Base-by-base conservation (phyloP, 2,797 vertebrate species). In the Hydrocynus forskahlii region DNA sequence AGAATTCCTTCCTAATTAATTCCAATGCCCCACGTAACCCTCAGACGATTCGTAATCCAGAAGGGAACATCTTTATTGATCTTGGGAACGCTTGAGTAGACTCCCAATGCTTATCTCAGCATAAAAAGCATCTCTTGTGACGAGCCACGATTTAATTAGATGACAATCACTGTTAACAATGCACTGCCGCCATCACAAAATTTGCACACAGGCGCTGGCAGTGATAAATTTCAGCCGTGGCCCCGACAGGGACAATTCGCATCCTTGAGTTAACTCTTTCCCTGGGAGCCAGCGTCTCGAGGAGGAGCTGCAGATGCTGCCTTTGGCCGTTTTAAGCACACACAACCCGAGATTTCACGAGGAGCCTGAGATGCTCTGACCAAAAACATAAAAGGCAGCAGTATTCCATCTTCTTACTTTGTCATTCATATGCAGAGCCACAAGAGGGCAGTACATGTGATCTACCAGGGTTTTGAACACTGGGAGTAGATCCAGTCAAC, bases 161-260 rank as follows among this genome's bases (percentile, higher is more conserved):
- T 97, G 96, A 96, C 96, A 97, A 97, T 98, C 96, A 97, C 94
- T 12, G 93, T 95, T 97, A 97, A 97, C 95, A 96, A 97, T 95
- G 95, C 93, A 91, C 89, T 83, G 93, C 82, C 85, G 95, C 94
- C 94, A 93, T 94, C 91, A 93, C 86, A 93, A 92, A 93, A 95
- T 93, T 94, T 93, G 92, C 95, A 95, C 93, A 95, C 89, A 88
- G 91, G 93, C 83, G 90, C 91, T 95, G 95, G 95, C 96, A 96
- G 92, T 96, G 96, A 98, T 96, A 96, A 96, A 98, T 97, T 95
- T 92, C 93, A 90, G 88, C 75, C 84, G 19, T 7, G 55, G 87
- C 90, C 80, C 89, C 92, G 90, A 92, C 92, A 88, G 86, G 92
- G 93, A 95, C 89, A 91, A 91, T 91, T 92, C 91, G 86, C 90